phyloP scores from a whole-genome alignment of 2,888 invertebrate species.

The Sipha maydis region DNA sequence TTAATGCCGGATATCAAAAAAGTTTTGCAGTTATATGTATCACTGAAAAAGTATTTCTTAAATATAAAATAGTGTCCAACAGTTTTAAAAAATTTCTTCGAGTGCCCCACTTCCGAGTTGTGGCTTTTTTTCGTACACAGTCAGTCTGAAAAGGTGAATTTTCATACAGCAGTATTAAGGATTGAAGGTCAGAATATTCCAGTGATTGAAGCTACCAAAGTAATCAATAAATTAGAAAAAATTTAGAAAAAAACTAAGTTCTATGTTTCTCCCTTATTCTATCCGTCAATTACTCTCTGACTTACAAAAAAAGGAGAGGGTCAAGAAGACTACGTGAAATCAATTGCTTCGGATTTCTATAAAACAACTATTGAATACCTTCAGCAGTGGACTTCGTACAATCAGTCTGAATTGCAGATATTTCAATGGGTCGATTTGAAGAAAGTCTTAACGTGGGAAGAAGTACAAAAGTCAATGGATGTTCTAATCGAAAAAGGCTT shows the following conservation, averaged over 20 bases:
- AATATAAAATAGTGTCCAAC: slow-evolving; percentile 65
- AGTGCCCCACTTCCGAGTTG: slow-evolving; percentile 63
- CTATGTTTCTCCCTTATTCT: slow-evolving; percentile 27
- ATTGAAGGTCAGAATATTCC: slow-evolving; percentile 32
- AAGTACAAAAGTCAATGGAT: slow-evolving; percentile 29
- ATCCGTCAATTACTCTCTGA: slow-evolving; percentile 36
- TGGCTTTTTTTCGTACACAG: slow-evolving; percentile 64
- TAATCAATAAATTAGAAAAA: slow-evolving; percentile 25
- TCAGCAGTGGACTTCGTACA: slow-evolving; percentile 32
- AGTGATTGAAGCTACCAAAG: slow-evolving; percentile 37
- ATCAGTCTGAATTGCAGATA: slow-evolving; percentile 29
- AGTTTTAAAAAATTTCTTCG: slow-evolving; percentile 65
- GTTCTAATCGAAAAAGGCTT: slow-evolving; percentile 46
- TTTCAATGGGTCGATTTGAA: slow-evolving; percentile 36
- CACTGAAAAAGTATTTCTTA: slow-evolving; percentile 64
- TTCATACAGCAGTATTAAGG: slow-evolving; percentile 29
- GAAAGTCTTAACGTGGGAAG: background rate
- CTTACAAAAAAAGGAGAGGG: slow-evolving; percentile 25
- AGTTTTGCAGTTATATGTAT: slow-evolving; percentile 65
- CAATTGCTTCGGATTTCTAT: slow-evolving; percentile 36
- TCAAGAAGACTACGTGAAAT: slow-evolving; percentile 35
- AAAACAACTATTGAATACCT: slow-evolving; percentile 37
- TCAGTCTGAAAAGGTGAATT: slow-evolving; percentile 4
- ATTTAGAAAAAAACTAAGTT: slow-evolving; percentile 42
- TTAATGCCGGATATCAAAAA: slow-evolving; percentile 66